phyloP scores from a whole-genome alignment of 2,888 invertebrate genomes.

The Thyatira batis region DNA sequence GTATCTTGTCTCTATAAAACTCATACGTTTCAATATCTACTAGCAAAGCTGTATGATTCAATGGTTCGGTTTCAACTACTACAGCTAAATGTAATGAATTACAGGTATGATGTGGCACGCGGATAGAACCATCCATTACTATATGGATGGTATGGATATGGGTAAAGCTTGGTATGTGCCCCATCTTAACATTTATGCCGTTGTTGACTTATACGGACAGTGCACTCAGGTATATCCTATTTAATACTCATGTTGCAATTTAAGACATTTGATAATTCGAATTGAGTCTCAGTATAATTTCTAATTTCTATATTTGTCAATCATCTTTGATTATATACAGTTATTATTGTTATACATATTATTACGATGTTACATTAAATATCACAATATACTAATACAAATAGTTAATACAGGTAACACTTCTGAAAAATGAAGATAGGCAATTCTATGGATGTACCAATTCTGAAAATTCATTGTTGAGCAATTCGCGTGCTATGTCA shows the following conservation, averaged over 20 bases:
- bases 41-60: no score
- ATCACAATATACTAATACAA: neutral
- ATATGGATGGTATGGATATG: conserved; percentile 92
- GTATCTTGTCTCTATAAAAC: no score
- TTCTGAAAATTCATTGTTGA: conserved; percentile 61
- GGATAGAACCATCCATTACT: conserved; percentile 93
- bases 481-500: conserved; percentile 44
- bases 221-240: conserved; percentile 90
- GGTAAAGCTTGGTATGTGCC: conserved; percentile 92
- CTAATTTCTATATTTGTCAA: neutral
- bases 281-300: neutral
- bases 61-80: no score
- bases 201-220: conserved; percentile 97
- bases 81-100: conserved; percentile 10
- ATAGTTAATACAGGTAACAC: conserved; percentile 56
- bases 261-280: neutral
- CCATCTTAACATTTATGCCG: conserved; percentile 92
- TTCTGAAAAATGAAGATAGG: conserved; percentile 69
- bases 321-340: neutral
- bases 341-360: neutral
- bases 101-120: conserved; percentile 91
- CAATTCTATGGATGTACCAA: conserved; percentile 66
- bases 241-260: neutral
- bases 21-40: no score
- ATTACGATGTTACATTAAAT: neutral